Percentiles rank a stretch among this genome's conserved stretches.
These are phyloP conservation scores for Callocephalon fimbriatum DNA, from an alignment of 2,113 vertebrate genomes.

Conservation along the genomic window DNA sequence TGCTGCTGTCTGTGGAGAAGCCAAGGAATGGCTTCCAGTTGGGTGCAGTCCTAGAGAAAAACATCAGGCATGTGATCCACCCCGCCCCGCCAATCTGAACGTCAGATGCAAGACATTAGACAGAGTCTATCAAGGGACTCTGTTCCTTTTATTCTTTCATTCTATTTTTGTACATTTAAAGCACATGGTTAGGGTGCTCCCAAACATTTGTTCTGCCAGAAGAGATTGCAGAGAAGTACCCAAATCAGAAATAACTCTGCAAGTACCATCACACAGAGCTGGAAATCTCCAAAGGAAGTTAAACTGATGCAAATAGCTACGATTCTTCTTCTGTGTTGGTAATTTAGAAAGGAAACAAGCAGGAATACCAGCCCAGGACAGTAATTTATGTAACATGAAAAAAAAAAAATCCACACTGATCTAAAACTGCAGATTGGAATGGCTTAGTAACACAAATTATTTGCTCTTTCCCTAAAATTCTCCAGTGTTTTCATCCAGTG, in stretches of 20 bases:
- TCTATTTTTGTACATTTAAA: conserved; percentile 58
- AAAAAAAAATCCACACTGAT: not conserved
- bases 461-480: not conserved
- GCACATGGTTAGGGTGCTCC: conserved; percentile 43
- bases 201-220: conserved; percentile 42
- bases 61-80: conserved; percentile 53
- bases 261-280: not conserved
- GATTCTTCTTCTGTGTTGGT: not conserved
- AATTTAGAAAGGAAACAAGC: not conserved
- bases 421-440: not conserved
- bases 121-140: conserved; percentile 43
- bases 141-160: conserved; percentile 34
- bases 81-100: conserved; percentile 38
- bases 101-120: conserved; percentile 68
- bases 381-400: conserved; percentile 24
- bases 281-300: conserved; percentile 17
- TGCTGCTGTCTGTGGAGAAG: conserved; percentile 36
- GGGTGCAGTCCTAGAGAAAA: conserved; percentile 59
- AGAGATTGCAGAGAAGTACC: conserved; percentile 12
- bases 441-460: conserved; percentile 4
- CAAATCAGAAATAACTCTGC: not conserved
- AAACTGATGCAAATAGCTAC: not conserved
- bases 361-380: not conserved
- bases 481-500: not conserved
- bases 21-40: conserved; percentile 56